These are phyloP conservation scores for Gobio occitaniae DNA, from an alignment of 2,797 vertebrate species.

Conservation along the genomic window DNA sequence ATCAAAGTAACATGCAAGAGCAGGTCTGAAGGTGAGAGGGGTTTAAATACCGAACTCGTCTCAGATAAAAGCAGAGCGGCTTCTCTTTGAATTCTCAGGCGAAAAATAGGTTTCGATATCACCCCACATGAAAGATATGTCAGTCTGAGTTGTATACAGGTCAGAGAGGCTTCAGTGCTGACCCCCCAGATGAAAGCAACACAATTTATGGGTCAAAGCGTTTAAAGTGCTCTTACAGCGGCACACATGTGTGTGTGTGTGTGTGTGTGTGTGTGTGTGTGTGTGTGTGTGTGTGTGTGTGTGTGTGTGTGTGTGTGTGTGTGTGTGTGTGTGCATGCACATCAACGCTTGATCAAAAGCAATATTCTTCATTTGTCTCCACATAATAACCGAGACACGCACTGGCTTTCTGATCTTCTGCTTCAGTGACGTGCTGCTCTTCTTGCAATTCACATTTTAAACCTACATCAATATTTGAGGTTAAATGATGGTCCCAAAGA, in stretches of 20 bases:
- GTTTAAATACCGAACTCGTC: slow-evolving; percentile 46
- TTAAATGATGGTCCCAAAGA: slow-evolving; percentile 13
- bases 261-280: slow-evolving; percentile 14
- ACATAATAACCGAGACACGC: slow-evolving; percentile 17
- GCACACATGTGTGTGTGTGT: background rate
- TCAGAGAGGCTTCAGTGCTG: slow-evolving; percentile 39
- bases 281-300: too few species aligned
- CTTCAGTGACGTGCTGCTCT: slow-evolving; percentile 6
- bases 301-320: background rate
- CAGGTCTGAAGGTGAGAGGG: slow-evolving; percentile 44
- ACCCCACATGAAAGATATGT: slow-evolving; percentile 50
- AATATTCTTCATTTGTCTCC: slow-evolving; percentile 33
- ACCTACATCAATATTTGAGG: slow-evolving; percentile 1
- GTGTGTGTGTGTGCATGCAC: slow-evolving; percentile 13
- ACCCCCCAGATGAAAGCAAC: slow-evolving; percentile 50
- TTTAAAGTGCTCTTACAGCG: slow-evolving; percentile 39
- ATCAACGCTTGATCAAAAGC: slow-evolving; percentile 35
- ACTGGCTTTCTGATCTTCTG: slow-evolving; percentile 32
- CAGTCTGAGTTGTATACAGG: slow-evolving; percentile 34
- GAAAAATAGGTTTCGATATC: slow-evolving; percentile 45
- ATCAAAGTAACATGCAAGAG: slow-evolving; percentile 45
- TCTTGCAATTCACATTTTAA: slow-evolving; percentile 2
- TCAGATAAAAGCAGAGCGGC: slow-evolving; percentile 49
- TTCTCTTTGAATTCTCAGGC: slow-evolving; percentile 45
- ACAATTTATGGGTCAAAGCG: slow-evolving; percentile 53